Base-by-base conservation (phyloP, 2,113 vertebrate species). In the Lynx canadensis region DNA sequence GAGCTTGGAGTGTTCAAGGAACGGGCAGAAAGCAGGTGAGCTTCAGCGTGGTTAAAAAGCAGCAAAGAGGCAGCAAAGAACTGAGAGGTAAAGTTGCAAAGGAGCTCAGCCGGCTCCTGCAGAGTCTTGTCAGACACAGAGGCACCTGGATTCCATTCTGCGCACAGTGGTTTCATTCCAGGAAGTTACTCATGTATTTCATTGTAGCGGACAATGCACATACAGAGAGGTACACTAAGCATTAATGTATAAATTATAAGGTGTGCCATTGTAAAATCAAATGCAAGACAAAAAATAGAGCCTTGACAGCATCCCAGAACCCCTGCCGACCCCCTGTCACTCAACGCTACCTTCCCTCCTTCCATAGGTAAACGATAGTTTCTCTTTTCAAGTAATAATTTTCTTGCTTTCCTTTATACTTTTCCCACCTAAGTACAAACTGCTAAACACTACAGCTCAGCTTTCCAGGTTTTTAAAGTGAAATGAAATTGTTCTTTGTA, bases 281-380 rank as follows among this genome's bases (percentile, higher is more conserved):
- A 71, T 8, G 7, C 5, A n/a, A n/a, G 19, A n/a, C 23, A 50
- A 41, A 4, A 41, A 38, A 4, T 0, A 68, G 1, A 81, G 23
- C 25, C 3, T n/a, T 14, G 36, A 36, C 41, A 14, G 69, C 68
- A n/a, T 2, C 13, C 45, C 29, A 14, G 38, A 50, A 19, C 5
- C 7, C 3, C 38, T 3, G 0, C 11, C 33, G 18, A 27, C 1
- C 13, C 11, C 21, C 4, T n/a, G 4, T 15, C 27, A 15, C 82
- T 38, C 55, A 41, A 25, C 76, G 23, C 57, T 15, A 3, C 48
- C 48, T 19, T 55, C 65, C 66, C 60, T 50, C 48, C n/a, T 38
- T 9, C 57, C 1, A 0, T 0, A 3, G 31, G 33, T 50, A 29
- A 63, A 13, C 7, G 50, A 4, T 31, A 10, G 55, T 76, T 69